Evolutionary conservation across 2,113 vertebrate genomes (phyloP), one percentile per base, ranked within the genome.

Genomic region (Oxygymnocypris stewartii): DNA sequence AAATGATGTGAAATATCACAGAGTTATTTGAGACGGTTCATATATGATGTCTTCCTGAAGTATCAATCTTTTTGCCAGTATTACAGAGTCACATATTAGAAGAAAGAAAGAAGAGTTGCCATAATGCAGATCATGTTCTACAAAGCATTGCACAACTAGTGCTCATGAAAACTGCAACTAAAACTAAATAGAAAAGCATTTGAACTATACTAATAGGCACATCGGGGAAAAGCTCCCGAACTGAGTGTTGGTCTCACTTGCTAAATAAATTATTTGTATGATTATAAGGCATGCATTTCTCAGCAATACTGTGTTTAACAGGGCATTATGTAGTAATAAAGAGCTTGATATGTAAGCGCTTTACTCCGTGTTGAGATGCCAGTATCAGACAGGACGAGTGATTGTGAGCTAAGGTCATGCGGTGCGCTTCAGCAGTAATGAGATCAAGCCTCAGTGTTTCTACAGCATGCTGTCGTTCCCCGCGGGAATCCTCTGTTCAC

Each of bases 341-440:
- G 16, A 28, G 61, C 61, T 28, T 65, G 61, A 65, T 65, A 65
- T 65, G 61, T 28, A 23, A 57, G 49, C 4, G 16, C 51, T 37
- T 54, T 13, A 61, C 23, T 28, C 35, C 13, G 10, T 81, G 59
- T 18, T 28, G 18, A 37, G 20, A 71, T 35, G 67, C 40, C 40
- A 25, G 57, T 47, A 28, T 65, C n/a, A 44, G 79, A 18, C 37
- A 28, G 59, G 35, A 61, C 28, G 23, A n/a, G 11, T n/a, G 84
- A 77, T 20, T 14, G n/a, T 77, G 73, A 74, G 23, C 28, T 42
- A 51, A 78, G 59, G 84, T 67, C 61, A 85, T 49, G 44, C 20
- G 65, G 25, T 69, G 28, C 12, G 75, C 61, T 65, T 47, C 79
- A 31, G 59, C 65, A 31, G n/a, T 85, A 85, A 85, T 85, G 84